Evolutionary conservation across 2,113 vertebrate genomes (phyloP).

Genomic region (Rhabdomys dilectus): DNA sequence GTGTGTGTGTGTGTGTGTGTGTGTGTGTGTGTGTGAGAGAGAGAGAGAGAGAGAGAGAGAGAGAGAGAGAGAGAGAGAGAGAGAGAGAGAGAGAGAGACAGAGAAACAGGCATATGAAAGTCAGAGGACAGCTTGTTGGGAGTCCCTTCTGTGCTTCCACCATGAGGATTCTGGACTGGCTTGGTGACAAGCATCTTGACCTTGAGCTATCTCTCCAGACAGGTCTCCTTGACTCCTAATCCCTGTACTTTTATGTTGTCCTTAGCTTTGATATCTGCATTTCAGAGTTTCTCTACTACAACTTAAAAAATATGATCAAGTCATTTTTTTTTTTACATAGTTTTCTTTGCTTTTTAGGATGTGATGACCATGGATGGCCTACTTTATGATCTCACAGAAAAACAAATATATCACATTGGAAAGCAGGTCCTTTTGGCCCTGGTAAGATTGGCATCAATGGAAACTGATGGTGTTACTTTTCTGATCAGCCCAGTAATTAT

Average conservation of each 20-base stretch:
- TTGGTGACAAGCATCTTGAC: not conserved
- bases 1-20: not conserved
- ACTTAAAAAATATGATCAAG: not conserved
- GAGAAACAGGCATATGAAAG: not conserved
- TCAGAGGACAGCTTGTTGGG: not conserved
- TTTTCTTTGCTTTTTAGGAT: slow-evolving; percentile 79
- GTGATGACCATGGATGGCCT: slow-evolving; percentile 84
- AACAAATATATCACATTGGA: slow-evolving; percentile 87
- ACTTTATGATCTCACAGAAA: slow-evolving; percentile 88
- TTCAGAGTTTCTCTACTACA: not conserved
- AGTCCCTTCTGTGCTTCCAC: not conserved
- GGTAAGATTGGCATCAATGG: slow-evolving; percentile 82
- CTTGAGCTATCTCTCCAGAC: not conserved
- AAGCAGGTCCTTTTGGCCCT: slow-evolving; percentile 86
- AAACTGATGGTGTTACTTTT: not conserved
- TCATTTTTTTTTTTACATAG: not conserved
- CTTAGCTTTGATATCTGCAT: not conserved
- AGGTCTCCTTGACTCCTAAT: not conserved
- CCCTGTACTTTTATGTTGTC: not conserved
- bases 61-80: not conserved
- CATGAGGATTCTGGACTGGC: not conserved
- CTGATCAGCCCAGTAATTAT: not conserved
- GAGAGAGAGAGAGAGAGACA: too few species aligned
- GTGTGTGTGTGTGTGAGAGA: not conserved
- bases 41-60: not conserved